Base-by-base conservation (phyloP, 1,140 invertebrate genomes). In the Trichoplusia ni region DNA sequence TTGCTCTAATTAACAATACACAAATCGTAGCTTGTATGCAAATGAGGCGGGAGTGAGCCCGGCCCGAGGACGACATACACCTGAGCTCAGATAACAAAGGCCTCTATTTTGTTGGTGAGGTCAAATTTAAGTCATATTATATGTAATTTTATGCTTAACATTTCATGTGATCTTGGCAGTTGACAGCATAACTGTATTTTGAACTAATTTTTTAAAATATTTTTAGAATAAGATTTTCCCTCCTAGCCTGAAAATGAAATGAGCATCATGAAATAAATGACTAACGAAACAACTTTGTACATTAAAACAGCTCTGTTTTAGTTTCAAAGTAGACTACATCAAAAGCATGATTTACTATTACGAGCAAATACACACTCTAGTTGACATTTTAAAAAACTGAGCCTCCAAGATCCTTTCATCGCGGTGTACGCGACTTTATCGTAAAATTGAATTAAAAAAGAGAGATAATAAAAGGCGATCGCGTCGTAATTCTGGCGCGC, bases 1-100 rank as follows among this genome's bases (percentile, higher is more conserved):
- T 77, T 87, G 84, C 82, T 89, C 87, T 89, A 89, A 90, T 90
- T 90, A 90, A 89, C 86, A 86, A 90, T 84, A 89, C 86, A 90
- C 87, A 89, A 90, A 90, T 90, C 86, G 87, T 83, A 88, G 81
- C 86, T 86, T 90, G 87, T 90, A 89, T 90, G 87, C 84, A 89
- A 90, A 90, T 88, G 81, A 88, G 81, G 67, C 62, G 60, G 72
- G 69, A 71, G 66, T 60, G 53, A 75, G 73, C 75, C 70, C 62
- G 54, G 69, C 53, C 23, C 38, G 14, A 9, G 18, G 71, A 71
- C 69, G 63, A 56, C 59, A 44, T 54, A 66, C 61, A 65, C 67
- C 67, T 31, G 71, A 75, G 76, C 77, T 77, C 72, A 54, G 68
- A 72, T 77, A 73, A 44, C 37, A 58, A 58, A 69, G 35, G 61